phyloP scores from a whole-genome alignment of 2,797 vertebrate species.

The Erethizon dorsatum region DNA sequence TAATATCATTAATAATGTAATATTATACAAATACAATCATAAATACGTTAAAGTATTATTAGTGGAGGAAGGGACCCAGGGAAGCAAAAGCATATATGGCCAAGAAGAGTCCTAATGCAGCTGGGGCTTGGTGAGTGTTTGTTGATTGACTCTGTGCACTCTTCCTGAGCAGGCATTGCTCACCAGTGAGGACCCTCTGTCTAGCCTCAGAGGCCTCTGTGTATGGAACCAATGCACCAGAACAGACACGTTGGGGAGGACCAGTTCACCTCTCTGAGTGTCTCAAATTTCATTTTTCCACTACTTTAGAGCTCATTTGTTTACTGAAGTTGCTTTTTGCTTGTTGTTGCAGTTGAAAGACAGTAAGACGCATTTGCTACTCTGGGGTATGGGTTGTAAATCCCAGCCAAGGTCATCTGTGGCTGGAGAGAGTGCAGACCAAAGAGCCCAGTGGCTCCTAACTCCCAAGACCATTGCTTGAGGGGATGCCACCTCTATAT shows the following conservation, averaged over 20 bases:
- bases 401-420: not conserved
- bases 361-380: fast-evolving
- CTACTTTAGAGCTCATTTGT: not conserved
- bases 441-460: too few species aligned
- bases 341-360: not conserved
- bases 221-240: fast-evolving
- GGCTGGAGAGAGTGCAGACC: not conserved
- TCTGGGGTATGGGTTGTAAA: not conserved
- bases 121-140: fast-evolving
- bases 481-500: fast-evolving
- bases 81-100: not conserved
- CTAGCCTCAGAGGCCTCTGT: not conserved
- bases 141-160: fast-evolving
- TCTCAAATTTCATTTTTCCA: too few species aligned
- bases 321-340: not conserved
- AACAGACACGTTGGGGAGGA: fast-evolving
- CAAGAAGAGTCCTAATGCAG: fast-evolving
- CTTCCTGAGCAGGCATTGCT: too few species aligned
- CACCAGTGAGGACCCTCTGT: not conserved
- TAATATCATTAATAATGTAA: not conserved
- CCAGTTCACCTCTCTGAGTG: fast-evolving
- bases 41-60: not conserved
- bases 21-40: not conserved
- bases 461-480: not conserved
- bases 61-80: too few species aligned